These are phyloP conservation scores for Eupelmus urozonus DNA, from an alignment of 2,888 invertebrate species.

Conservation along the genomic window DNA sequence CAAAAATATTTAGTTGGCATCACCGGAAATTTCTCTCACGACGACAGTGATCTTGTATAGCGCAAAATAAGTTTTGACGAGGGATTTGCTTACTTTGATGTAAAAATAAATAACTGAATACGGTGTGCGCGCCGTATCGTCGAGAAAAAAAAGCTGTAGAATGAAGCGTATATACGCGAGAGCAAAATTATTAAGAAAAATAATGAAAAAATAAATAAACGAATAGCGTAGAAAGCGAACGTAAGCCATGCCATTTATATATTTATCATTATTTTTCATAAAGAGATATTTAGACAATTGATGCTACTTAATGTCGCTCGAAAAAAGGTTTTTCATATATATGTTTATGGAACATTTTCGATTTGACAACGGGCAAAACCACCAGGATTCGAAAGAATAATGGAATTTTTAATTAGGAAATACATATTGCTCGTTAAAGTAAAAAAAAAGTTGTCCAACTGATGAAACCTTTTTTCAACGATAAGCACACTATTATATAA, in stretches of 20 bases:
- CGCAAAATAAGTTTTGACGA: slow-evolving; percentile 15
- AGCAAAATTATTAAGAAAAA: slow-evolving; percentile 24
- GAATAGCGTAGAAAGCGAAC: slow-evolving; percentile 63
- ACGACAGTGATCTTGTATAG: slow-evolving; percentile 27
- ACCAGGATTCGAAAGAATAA: background rate
- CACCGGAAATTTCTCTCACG: background rate
- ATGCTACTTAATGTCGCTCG: slow-evolving; percentile 33
- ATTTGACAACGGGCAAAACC: background rate
- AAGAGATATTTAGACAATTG: slow-evolving; percentile 52
- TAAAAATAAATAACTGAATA: slow-evolving; percentile 4
- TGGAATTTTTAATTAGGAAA: background rate
- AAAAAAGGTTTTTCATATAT: slow-evolving; percentile 16
- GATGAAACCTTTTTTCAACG: slow-evolving; percentile 37
- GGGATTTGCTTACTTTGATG: slow-evolving; percentile 26
- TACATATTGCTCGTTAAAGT: background rate
- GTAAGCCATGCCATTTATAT: slow-evolving; percentile 67
- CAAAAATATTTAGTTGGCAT: background rate
- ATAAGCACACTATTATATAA: slow-evolving; percentile 43
- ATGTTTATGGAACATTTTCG: background rate
- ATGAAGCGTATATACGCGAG: slow-evolving; percentile 4
- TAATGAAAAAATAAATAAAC: slow-evolving; percentile 30
- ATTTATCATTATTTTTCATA: slow-evolving; percentile 56
- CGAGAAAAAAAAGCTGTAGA: slow-evolving; percentile 50
- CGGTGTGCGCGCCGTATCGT: slow-evolving; percentile 51
- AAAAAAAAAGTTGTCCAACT: background rate